Conservation (phyloP, 2,888 invertebrate genomes). For the Zaprionus lineosus region DNA sequence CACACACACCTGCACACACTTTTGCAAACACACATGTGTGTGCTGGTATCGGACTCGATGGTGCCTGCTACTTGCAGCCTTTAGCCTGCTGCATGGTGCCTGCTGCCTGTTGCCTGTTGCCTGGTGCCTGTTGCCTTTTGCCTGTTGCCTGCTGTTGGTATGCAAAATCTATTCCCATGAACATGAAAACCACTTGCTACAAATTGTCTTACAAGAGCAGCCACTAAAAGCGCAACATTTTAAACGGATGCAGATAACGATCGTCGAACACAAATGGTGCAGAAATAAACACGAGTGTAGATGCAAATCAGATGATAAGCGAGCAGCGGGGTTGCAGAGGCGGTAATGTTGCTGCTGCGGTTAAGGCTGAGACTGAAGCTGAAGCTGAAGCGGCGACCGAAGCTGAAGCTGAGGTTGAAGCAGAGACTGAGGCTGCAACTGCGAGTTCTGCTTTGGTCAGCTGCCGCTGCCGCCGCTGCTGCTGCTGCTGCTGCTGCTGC, state of each 20-base stretch:
- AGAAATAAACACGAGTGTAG: conserved; percentile 82
- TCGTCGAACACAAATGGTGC: conserved; percentile 81
- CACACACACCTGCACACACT: neutral
- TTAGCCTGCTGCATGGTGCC: too few species aligned
- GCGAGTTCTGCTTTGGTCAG: neutral
- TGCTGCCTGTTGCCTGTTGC: neutral
- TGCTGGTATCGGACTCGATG: too few species aligned
- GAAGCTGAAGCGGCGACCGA: too few species aligned
- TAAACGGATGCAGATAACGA: conserved; percentile 80
- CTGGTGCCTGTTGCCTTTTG: neutral
- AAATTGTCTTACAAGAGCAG: conserved; percentile 75
- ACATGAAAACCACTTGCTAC: conserved; percentile 77
- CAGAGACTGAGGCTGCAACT: conserved; percentile 10
- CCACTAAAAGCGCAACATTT: conserved; percentile 58
- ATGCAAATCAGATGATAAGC: conserved; percentile 77
- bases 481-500: neutral
- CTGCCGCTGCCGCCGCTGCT: neutral
- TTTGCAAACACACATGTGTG: too few species aligned
- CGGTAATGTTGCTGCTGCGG: too few species aligned
- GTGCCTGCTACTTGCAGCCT: too few species aligned
- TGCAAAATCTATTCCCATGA: conserved; percentile 76
- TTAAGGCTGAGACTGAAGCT: too few species aligned
- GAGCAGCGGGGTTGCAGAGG: conserved; percentile 14
- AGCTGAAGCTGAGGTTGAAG: too few species aligned
- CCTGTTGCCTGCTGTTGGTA: conserved; percentile 30